Evolutionary conservation across 2,113 vertebrate species (phyloP).

Genomic region (Odontophorus gujanensis): DNA sequence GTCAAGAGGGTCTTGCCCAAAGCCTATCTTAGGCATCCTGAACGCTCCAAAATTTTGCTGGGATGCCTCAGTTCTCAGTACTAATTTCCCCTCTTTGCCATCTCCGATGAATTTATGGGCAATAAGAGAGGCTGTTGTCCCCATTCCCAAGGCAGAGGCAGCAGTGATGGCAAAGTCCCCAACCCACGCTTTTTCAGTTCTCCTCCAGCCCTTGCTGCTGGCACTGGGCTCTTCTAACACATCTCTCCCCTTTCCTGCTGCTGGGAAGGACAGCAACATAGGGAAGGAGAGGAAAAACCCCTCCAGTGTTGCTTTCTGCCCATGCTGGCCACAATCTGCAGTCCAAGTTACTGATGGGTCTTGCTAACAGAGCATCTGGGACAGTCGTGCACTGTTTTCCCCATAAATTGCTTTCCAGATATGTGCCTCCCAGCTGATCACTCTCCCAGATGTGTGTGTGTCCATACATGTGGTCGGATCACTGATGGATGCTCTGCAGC

Average conservation of each 20-base stretch:
- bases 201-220: background rate
- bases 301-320: background rate
- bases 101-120: background rate
- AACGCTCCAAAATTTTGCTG: background rate
- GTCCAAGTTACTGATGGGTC: background rate
- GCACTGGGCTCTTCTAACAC: background rate
- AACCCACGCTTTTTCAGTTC: background rate
- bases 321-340: background rate
- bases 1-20: background rate
- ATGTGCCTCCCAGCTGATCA: background rate
- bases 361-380: background rate
- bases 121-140: background rate
- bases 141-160: background rate
- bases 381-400: background rate
- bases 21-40: background rate
- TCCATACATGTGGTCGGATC: background rate
- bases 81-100: background rate
- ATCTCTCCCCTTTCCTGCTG: background rate
- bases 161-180: background rate
- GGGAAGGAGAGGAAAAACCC: background rate
- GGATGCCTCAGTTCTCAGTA: background rate
- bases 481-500: conserved; percentile 4
- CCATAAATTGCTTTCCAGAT: background rate
- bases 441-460: background rate
- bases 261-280: background rate